Percentiles rank a stretch among this genome's conserved stretches.
Evolutionary conservation across 2,113 vertebrate genomes (phyloP).

Genomic region (Tachycineta bicolor): DNA sequence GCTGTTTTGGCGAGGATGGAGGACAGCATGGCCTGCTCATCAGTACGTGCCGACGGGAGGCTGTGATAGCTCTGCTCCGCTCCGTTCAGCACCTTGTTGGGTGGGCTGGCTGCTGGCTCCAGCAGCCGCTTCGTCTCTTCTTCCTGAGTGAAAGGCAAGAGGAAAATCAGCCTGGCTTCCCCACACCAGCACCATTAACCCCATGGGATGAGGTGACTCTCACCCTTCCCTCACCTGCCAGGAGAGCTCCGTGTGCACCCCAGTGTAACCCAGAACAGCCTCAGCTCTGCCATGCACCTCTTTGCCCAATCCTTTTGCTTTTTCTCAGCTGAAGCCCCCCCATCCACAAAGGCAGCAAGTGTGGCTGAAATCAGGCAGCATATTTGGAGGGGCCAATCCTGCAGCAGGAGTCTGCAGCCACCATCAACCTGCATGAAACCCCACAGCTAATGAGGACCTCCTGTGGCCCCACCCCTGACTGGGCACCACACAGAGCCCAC

Average conservation of each 20-base stretch:
- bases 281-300: background rate
- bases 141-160: conserved; percentile 53
- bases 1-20: conserved; percentile 93
- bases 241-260: too few species aligned
- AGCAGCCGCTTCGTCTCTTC: conserved; percentile 84
- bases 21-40: conserved; percentile 93
- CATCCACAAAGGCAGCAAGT: background rate
- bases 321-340: background rate
- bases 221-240: too few species aligned
- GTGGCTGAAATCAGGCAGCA: background rate
- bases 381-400: background rate
- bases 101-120: conserved; percentile 83
- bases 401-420: background rate
- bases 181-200: background rate
- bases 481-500: background rate
- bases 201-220: rapidly evolving
- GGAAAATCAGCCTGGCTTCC: background rate
- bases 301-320: background rate
- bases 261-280: background rate
- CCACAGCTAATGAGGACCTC: background rate
- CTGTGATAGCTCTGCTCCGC: conserved; percentile 82
- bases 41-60: conserved; percentile 84
- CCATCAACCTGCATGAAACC: background rate
- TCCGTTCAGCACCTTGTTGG: conserved; percentile 87
- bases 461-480: rapidly evolving